phyloP scores from a whole-genome alignment of 2,888 invertebrate genomes.

The Drosophila flavopinicola region DNA sequence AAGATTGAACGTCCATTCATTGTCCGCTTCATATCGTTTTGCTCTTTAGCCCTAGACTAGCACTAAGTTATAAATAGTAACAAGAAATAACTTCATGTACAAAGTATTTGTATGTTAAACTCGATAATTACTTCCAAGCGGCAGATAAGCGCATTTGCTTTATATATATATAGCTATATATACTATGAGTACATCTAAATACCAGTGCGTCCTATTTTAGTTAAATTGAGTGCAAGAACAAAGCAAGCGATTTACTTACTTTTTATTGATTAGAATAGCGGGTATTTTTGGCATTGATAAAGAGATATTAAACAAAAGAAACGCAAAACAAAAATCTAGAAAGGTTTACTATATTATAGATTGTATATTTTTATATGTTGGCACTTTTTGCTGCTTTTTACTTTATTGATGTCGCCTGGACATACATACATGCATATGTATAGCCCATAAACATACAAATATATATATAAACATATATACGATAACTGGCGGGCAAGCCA shows the following conservation, averaged over 20 bases:
- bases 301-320: slow-evolving; percentile 26
- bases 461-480: slow-evolving; percentile 13
- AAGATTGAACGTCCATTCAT: neutral
- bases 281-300: slow-evolving; percentile 35
- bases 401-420: slow-evolving; percentile 57
- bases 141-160: slow-evolving; percentile 22
- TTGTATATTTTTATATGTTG: slow-evolving; percentile 75
- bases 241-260: slow-evolving; percentile 29
- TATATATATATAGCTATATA: slow-evolving; percentile 17
- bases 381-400: slow-evolving; percentile 76
- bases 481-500: slow-evolving; percentile 11
- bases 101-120: slow-evolving; percentile 71
- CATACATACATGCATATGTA: slow-evolving; percentile 7
- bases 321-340: slow-evolving; percentile 7
- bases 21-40: slow-evolving; percentile 56
- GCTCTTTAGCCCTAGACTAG: slow-evolving; percentile 60
- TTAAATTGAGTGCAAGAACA: slow-evolving; percentile 31
- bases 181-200: slow-evolving; percentile 28
- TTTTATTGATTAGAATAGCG: slow-evolving; percentile 49
- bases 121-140: slow-evolving; percentile 44
- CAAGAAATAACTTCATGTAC: slow-evolving; percentile 60
- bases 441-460: slow-evolving; percentile 7
- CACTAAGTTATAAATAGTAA: slow-evolving; percentile 41
- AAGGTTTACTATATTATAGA: slow-evolving; percentile 40
- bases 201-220: slow-evolving; percentile 74